Conservation (phyloP, 1,140 invertebrate species). For the Coboldia fuscipes region DNA sequence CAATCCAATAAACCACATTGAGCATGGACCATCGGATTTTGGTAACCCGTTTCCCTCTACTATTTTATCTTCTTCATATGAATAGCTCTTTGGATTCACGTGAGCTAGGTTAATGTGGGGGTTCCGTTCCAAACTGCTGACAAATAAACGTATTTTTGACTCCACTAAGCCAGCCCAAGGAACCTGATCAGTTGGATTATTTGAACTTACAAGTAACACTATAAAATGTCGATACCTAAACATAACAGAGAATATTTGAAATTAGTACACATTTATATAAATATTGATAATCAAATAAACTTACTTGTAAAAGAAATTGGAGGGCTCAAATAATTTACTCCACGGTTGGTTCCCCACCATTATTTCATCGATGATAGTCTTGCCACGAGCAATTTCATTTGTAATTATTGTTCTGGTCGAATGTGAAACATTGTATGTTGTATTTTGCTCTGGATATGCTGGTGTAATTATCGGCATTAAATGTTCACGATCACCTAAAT, state of each 20-base stretch:
- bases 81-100: constrained; percentile 76
- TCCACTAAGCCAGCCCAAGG: constrained; percentile 96
- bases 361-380: constrained; percentile 70
- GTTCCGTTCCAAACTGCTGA: constrained; percentile 83
- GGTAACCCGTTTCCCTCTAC: constrained; percentile 5
- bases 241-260: no score
- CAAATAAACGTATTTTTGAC: constrained; percentile 84
- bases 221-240: constrained; percentile 95
- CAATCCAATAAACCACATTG: constrained; percentile 95
- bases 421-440: constrained; percentile 92
- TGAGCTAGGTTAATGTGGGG: constrained; percentile 77
- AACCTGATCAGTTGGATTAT: constrained; percentile 61
- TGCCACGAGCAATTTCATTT: constrained; percentile 65
- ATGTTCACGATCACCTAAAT: constrained; percentile 79
- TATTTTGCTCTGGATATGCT: constrained; percentile 98
- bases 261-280: no score
- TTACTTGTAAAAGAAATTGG: constrained; percentile 44
- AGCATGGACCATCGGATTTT: no score
- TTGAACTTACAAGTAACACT: constrained; percentile 63
- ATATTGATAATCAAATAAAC: no score
- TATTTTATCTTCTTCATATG: constrained; percentile 7
- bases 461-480: constrained; percentile 99
- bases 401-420: constrained; percentile 87
- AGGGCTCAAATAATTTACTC: constrained; percentile 86
- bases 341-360: constrained; percentile 64